Conservation (phyloP, 1,140 invertebrate genomes). For the Lasaia peninsularis region DNA sequence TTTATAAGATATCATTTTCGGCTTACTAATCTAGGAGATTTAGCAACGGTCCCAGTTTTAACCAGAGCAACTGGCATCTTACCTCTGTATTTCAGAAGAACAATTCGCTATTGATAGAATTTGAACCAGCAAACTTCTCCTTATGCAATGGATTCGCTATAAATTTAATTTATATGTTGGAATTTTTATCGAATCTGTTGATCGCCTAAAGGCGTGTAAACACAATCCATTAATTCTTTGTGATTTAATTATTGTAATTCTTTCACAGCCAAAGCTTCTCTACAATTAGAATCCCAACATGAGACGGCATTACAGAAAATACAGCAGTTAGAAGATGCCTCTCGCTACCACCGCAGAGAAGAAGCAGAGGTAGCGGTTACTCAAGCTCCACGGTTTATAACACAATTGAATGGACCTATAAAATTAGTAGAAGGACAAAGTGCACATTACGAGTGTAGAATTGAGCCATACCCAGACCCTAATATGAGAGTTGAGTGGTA, state of each 20-base stretch:
- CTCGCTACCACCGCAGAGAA: constrained; percentile 87
- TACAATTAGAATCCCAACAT: constrained; percentile 93
- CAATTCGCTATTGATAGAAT: no score
- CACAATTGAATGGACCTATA: constrained; percentile 89
- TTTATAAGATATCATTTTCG: no score
- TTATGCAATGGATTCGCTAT: no score
- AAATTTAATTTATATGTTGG: no score
- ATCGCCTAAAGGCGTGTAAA: no score
- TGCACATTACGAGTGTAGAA: constrained; percentile 96
- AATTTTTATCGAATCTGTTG: no score
- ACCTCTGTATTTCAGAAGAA: no score
- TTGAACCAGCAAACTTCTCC: no score
- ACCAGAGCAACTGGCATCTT: no score
- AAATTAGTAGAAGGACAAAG: constrained; percentile 91
- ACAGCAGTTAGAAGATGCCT: constrained; percentile 90
- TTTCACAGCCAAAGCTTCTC: constrained; percentile 86
- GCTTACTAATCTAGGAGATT: no score
- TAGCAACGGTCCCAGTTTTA: no score
- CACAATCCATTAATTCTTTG: neutral
- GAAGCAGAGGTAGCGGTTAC: constrained; percentile 89
- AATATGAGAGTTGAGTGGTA: constrained; percentile 96
- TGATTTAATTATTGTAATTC: constrained; percentile 4
- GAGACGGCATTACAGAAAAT: constrained; percentile 92
- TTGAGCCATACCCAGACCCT: constrained; percentile 96
- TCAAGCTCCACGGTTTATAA: constrained; percentile 91